phyloP scores from a whole-genome alignment of 2,888 invertebrate genomes.

The Drosophila ustulata region DNA sequence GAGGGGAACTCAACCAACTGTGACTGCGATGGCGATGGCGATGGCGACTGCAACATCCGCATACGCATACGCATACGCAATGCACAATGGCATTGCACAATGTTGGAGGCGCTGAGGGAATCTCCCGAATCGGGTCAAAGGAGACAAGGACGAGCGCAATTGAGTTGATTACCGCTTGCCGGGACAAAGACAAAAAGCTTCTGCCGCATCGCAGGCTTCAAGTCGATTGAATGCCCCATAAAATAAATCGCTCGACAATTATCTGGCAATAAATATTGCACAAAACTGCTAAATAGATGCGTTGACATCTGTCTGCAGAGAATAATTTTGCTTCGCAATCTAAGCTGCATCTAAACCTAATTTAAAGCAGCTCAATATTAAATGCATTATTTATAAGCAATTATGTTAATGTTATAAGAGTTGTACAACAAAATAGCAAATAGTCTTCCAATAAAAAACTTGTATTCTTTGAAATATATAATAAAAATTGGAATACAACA shows the following conservation, averaged over 20 bases:
- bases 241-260: slow-evolving; percentile 23
- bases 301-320: neutral
- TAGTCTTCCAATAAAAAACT: too few relatives aligned
- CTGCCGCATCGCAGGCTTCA: slow-evolving; percentile 24
- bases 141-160: slow-evolving; percentile 55
- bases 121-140: slow-evolving; percentile 50
- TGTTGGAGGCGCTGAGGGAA: slow-evolving; percentile 1
- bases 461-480: too few relatives aligned
- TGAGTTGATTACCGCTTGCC: slow-evolving; percentile 71
- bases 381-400: too few relatives aligned
- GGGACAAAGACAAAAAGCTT: slow-evolving; percentile 52
- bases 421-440: too few relatives aligned
- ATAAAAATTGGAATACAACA: too few relatives aligned
- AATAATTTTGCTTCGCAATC: neutral
- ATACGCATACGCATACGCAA: slow-evolving; percentile 39
- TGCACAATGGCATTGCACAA: slow-evolving; percentile 10
- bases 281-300: neutral
- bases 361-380: too few relatives aligned
- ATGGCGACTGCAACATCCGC: slow-evolving; percentile 36
- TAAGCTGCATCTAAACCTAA: neutral
- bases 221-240: slow-evolving; percentile 43
- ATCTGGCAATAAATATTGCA: slow-evolving; percentile 1
- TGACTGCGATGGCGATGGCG: slow-evolving; percentile 8
- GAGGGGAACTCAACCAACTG: slow-evolving; percentile 37
- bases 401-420: too few relatives aligned